A percentile compares a stretch with the other conserved stretches of the same genome.
phyloP scores from a whole-genome alignment of 2,888 invertebrate species.

The Macaria liturata region DNA sequence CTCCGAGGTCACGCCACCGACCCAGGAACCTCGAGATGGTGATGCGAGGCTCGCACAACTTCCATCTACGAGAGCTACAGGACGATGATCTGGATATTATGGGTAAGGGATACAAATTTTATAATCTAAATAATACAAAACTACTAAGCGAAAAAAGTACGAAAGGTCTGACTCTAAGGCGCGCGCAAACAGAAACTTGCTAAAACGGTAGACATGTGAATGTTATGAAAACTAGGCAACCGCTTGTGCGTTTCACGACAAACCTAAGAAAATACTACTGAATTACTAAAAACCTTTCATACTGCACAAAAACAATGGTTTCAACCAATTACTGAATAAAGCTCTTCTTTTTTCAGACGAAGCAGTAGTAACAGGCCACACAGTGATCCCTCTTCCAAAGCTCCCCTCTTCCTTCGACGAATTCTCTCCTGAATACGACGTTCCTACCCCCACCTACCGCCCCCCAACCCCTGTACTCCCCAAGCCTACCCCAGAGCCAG shows the following conservation, averaged over 20 bases:
- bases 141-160: too few species aligned
- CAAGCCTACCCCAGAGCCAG: constrained; percentile 51
- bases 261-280: too few species aligned
- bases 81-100: constrained; percentile 75
- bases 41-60: constrained; percentile 88
- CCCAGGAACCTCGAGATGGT: constrained; percentile 89
- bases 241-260: too few species aligned
- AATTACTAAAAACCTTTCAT: too few species aligned
- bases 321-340: not conserved
- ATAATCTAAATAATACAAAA: too few species aligned
- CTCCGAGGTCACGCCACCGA: constrained; percentile 74
- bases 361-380: constrained; percentile 84
- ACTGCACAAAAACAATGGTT: too few species aligned
- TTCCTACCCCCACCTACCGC: constrained; percentile 57
- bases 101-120: constrained; percentile 51
- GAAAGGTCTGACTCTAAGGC: too few species aligned
- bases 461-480: constrained; percentile 67
- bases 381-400: constrained; percentile 86
- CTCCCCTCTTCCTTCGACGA: constrained; percentile 81
- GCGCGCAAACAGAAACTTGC: too few species aligned
- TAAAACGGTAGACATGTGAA: too few species aligned
- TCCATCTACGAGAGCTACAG: constrained; percentile 88
- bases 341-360: constrained; percentile 69
- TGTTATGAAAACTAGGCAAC: too few species aligned
- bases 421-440: constrained; percentile 65